Evolutionary conservation across 1,140 invertebrate species (phyloP), one percentile per base, ranked within the genome.

Genomic region (Lordiphosa collinella): DNA sequence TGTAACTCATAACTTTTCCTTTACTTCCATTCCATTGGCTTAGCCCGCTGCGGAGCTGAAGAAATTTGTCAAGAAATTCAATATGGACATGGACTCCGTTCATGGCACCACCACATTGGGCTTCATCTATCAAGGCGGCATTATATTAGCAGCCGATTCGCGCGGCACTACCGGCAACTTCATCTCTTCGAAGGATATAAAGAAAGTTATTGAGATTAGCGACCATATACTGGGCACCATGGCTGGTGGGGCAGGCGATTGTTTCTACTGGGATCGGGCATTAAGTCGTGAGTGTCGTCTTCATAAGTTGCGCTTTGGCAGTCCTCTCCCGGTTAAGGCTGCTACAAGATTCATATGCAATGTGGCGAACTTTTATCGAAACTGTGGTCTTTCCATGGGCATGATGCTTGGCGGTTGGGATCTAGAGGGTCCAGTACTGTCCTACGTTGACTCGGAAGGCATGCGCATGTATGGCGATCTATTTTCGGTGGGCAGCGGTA

Each of bases 321-420:
- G 22, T 5, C 7, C 8, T 1, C 11, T 99, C 85, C 97, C 97
- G 2, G 97, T 99, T 2, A 96, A 96, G 5, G 97, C 97, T 41
- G 98, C 98, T 12, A 98, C 97, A 29, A 99, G 99, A 90, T 92
- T 99, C 8, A 94, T 99, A 90, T 94, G 96, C 9, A 99, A 99
- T 88, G 98, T 99, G 92, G 93, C 98, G 2, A 98, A 98, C 87
- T 95, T 95, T 82, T 99, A 99, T 89, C 98, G 98, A 90, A 96
- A 95, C 53, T 94, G 94, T 92, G 94, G 94, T 0, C 89, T 96
- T 1, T 93, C 92, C 18, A 93, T 96, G 91, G 93, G 98, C 38
- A 97, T 99, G 90, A 99, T 99, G 97, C 93, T 99, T 63, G 95
- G 95, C 88, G 98, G 98, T 7, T 98, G 94, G 93, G 98, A 99